These are phyloP conservation scores for Scomber colias DNA, from an alignment of 2,113 vertebrate species.

Conservation along the genomic window DNA sequence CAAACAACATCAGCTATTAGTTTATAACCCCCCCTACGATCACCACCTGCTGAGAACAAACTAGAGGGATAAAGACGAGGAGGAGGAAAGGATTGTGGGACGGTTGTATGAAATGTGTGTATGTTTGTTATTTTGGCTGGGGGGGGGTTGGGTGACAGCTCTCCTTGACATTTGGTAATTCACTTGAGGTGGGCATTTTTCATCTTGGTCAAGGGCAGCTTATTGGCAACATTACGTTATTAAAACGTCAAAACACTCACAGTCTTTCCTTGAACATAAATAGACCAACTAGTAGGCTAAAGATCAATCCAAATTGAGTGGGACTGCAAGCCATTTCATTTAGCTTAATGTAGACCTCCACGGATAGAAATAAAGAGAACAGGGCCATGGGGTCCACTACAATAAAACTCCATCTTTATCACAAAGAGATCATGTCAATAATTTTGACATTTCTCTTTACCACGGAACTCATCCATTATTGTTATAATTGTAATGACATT, in stretches of 20 bases:
- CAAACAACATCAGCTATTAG: constrained; percentile 74
- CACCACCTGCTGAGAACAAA: constrained; percentile 56
- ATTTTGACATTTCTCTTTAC: constrained; percentile 60
- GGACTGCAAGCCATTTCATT: constrained; percentile 54
- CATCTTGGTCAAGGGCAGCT: constrained; percentile 66
- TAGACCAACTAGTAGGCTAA: constrained; percentile 45
- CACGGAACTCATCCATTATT: constrained; percentile 70
- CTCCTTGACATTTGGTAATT: constrained; percentile 59
- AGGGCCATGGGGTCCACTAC: not conserved
- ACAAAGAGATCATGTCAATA: constrained; percentile 69
- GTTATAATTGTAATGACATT: constrained; percentile 75
- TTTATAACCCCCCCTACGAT: constrained; percentile 70
- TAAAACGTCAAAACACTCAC: constrained; percentile 62
- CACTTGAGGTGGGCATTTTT: constrained; percentile 61
- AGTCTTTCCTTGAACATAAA: constrained; percentile 60
- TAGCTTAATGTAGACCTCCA: constrained; percentile 53
- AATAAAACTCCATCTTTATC: constrained; percentile 61
- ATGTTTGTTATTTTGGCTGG: constrained; percentile 26
- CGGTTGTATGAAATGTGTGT: constrained; percentile 32
- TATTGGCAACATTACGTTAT: constrained; percentile 66
- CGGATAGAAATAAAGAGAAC: constrained; percentile 33
- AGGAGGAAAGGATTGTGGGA: constrained; percentile 28
- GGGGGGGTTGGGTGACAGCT: constrained; percentile 30
- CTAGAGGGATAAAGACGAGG: constrained; percentile 57
- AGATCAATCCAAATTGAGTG: constrained; percentile 59